Conservation (phyloP, 1,140 invertebrate species). For the Drosophila watanabei region DNA sequence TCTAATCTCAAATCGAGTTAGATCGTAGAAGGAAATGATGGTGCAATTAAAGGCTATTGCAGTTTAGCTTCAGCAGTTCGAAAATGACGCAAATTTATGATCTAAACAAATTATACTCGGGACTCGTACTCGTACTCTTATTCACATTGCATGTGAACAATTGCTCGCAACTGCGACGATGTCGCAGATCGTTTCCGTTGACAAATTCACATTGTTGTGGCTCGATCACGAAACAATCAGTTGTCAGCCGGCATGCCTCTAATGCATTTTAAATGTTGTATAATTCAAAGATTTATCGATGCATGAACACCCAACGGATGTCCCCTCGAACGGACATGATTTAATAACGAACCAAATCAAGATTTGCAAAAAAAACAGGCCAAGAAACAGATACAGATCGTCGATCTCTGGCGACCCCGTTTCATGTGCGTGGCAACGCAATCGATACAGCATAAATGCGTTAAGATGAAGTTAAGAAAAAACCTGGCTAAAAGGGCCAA, state of each 20-base stretch:
- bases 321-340: slow-evolving; percentile 11
- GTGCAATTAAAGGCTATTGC: slow-evolving; percentile 25
- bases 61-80: slow-evolving; percentile 6
- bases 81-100: slow-evolving; percentile 54
- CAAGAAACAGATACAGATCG: slow-evolving; percentile 42
- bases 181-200: slow-evolving; percentile 46
- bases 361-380: slow-evolving; percentile 14
- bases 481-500: slow-evolving; percentile 34
- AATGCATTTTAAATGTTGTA: slow-evolving; percentile 37
- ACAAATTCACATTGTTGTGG: slow-evolving; percentile 40
- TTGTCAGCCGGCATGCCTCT: slow-evolving; percentile 2
- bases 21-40: slow-evolving; percentile 28
- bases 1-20: slow-evolving; percentile 7
- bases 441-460: slow-evolving; percentile 30
- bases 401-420: slow-evolving; percentile 46
- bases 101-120: slow-evolving; percentile 42
- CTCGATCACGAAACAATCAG: slow-evolving; percentile 31
- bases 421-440: slow-evolving; percentile 40
- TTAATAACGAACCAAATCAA: slow-evolving; percentile 6
- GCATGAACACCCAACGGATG: slow-evolving; percentile 27
- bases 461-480: background rate
- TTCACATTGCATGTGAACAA: slow-evolving; percentile 40
- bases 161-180: slow-evolving; percentile 16
- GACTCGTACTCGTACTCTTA: background rate
- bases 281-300: slow-evolving; percentile 24